Conservation (phyloP, 2,888 invertebrate genomes). For the Serrognathus titanus region DNA sequence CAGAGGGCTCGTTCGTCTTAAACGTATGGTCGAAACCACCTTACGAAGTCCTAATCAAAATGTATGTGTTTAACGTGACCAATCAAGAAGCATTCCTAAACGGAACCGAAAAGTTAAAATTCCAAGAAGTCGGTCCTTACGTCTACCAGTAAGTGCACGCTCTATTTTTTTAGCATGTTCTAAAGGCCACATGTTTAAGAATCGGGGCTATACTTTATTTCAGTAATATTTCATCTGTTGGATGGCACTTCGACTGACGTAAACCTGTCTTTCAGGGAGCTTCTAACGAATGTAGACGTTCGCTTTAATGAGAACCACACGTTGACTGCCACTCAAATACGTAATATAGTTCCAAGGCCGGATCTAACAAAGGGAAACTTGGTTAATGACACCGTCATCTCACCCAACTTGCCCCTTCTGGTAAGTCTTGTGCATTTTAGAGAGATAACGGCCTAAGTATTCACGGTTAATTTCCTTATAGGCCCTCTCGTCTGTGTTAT, state of each 20-base stretch:
- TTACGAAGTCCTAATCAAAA: slow-evolving; percentile 61
- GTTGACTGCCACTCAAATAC: slow-evolving; percentile 61
- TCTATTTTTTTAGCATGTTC: neutral
- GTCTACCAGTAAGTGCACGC: slow-evolving; percentile 67
- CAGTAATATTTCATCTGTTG: neutral
- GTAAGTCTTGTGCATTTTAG: slow-evolving; percentile 51
- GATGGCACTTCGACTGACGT: neutral
- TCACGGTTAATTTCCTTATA: slow-evolving; percentile 37
- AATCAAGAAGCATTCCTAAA: slow-evolving; percentile 66
- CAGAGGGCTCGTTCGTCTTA: slow-evolving; percentile 55
- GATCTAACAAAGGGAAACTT: slow-evolving; percentile 67
- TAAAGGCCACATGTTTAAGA: slow-evolving; percentile 2
- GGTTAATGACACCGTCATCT: slow-evolving; percentile 56
- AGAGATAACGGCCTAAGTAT: slow-evolving; percentile 1
- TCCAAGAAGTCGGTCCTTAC: slow-evolving; percentile 77
- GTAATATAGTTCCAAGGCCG: slow-evolving; percentile 57
- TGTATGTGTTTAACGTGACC: slow-evolving; percentile 78
- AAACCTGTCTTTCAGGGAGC: slow-evolving; percentile 56
- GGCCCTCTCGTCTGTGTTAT: slow-evolving; percentile 58
- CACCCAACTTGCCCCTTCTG: slow-evolving; percentile 70
- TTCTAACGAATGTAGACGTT: slow-evolving; percentile 63
- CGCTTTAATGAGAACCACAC: slow-evolving; percentile 64
- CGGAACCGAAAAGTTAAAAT: slow-evolving; percentile 63
- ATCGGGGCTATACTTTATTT: neutral
- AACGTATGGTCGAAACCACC: slow-evolving; percentile 64